phyloP scores from a whole-genome alignment of 2,888 invertebrate genomes.

The Lordiphosa andalusiaca region DNA sequence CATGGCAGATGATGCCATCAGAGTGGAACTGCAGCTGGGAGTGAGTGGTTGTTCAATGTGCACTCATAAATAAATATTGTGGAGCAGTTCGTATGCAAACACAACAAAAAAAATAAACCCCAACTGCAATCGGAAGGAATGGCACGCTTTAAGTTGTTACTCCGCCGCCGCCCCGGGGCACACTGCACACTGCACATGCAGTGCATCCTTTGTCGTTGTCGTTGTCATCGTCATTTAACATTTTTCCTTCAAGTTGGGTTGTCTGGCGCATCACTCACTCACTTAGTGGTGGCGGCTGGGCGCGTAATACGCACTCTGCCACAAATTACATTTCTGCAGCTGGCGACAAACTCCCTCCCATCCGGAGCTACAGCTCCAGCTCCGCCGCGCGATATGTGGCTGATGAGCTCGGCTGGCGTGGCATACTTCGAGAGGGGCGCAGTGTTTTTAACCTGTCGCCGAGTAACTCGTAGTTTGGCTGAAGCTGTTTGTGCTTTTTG shows the following conservation, averaged over 20 bases:
- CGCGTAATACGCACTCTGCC: conserved; percentile 41
- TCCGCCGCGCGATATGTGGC: conserved; percentile 9
- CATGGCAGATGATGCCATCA: conserved; percentile 62
- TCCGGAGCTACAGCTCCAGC: too few species aligned
- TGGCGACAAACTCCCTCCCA: too few species aligned
- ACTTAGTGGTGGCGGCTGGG: conserved; percentile 48
- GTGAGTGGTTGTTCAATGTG: conserved; percentile 14
- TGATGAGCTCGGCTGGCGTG: conserved; percentile 55
- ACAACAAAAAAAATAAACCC: conserved; percentile 14
- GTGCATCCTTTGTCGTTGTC: conserved; percentile 19
- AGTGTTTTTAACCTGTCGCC: conserved; percentile 62
- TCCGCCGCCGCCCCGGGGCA: background rate
- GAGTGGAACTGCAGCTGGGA: conserved; percentile 23
- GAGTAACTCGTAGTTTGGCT: conserved; percentile 13
- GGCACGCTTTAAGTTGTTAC: conserved; percentile 29
- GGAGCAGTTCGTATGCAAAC: conserved; percentile 56
- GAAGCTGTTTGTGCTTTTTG: background rate
- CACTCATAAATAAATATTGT: conserved; percentile 70
- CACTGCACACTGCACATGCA: conserved; percentile 1
- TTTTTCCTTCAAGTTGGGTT: conserved; percentile 72
- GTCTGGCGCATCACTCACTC: conserved; percentile 73
- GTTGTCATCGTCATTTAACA: conserved; percentile 70
- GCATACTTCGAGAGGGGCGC: conserved; percentile 56
- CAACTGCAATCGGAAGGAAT: conserved; percentile 21
- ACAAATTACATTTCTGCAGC: conserved; percentile 61